Base-by-base conservation (phyloP, 2,888 invertebrate species). In the Alitta virens region DNA sequence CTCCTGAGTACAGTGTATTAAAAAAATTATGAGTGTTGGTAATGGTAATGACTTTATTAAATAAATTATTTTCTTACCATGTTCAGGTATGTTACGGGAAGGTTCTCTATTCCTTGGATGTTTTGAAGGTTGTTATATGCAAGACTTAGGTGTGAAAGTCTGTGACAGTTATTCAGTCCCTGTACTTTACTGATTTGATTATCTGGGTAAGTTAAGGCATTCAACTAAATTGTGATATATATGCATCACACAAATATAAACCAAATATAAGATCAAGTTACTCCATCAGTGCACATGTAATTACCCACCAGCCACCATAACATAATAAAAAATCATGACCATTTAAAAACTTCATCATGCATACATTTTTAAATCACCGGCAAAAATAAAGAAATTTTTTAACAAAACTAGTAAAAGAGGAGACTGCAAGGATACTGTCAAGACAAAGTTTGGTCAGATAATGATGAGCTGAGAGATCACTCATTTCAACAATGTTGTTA, bases 81-180 rank as follows among this genome's bases (percentile, higher is more conserved):
- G 68, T 78, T 75, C 2, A 81, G 72, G 59, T 70, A 62, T 23
- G 73, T 72, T n/a, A 81, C 68, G 2, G 80, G 79, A n/a, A 82
- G 71, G 52, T 71, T 60, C 24, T 76, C 73, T 26, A 82, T 68
- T 2, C 78, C 78, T 53, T 75, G 69, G n/a, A 82, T 79, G 53
- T 66, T 73, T 38, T 67, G 68, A 9, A 82, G 72, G 27, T 74
- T 67, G 67, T 81, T 82, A 66, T 81, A 79, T n/a, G 76, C 75
- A 49, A 81, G 63, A 65, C 78, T 80, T 9, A 82, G 71, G 27
- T 72, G 62, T 9, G 67, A 68, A 42, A 82, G 68, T 50, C 78
- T 65, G 18, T 68, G 63, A 64, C 81, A 81, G 12, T 76, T 72
- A 55, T 72, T 63, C 49, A 82, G 58, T 1, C 80, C 80, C 38